Conservation (phyloP, 2,797 vertebrate genomes). For the Sarcophilus harrisii region DNA sequence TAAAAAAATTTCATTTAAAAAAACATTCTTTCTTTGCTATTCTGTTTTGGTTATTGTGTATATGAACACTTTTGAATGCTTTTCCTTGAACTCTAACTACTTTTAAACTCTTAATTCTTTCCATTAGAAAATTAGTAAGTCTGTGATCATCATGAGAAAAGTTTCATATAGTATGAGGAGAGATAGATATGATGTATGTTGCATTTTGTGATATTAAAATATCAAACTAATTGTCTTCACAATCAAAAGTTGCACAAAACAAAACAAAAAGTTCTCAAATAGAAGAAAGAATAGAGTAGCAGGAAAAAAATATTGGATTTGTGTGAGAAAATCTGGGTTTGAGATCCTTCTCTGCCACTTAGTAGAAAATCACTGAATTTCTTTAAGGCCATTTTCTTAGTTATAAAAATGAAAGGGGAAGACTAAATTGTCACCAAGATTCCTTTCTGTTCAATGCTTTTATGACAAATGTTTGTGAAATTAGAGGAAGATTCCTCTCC, state of each 20-base stretch:
- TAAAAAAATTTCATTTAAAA: not conserved
- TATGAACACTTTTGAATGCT: not conserved
- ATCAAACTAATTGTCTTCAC: slow-evolving; percentile 35
- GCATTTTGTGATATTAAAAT: slow-evolving; percentile 28
- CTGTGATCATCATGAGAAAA: slow-evolving; percentile 19
- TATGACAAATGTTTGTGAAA: slow-evolving; percentile 13
- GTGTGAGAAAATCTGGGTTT: not conserved
- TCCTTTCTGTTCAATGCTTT: not conserved
- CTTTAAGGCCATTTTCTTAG: not conserved
- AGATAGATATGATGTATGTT: not conserved
- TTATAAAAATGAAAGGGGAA: not conserved
- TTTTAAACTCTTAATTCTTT: slow-evolving; percentile 36
- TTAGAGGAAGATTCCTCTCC: not conserved
- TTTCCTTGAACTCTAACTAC: not conserved
- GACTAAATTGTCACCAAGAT: not conserved
- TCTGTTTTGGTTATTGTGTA: not conserved
- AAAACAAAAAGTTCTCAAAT: not conserved
- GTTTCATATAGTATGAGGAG: not conserved
- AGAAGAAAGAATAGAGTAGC: not conserved
- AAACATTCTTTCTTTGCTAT: not conserved
- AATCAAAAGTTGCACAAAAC: slow-evolving; percentile 29
- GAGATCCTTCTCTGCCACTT: not conserved
- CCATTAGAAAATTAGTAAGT: not conserved
- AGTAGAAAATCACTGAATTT: not conserved
- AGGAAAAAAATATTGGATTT: not conserved